phyloP scores from a whole-genome alignment of 2,888 invertebrate species.

The Ichneumoninae sp. region DNA sequence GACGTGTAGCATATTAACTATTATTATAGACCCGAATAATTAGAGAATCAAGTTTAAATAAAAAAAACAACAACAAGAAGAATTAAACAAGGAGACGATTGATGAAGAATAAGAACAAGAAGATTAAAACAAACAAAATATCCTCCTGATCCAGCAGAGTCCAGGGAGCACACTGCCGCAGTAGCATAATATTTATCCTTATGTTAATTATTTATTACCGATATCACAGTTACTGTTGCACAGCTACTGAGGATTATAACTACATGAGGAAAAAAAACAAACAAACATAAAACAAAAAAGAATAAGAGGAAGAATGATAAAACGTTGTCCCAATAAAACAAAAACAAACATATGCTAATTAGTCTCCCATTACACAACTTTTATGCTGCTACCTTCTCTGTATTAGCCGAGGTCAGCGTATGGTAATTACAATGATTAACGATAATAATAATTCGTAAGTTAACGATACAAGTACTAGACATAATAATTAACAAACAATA shows the following conservation, averaged over 20 bases:
- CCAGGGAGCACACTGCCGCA: conserved; percentile 82
- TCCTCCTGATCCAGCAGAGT: conserved; percentile 78
- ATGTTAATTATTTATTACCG: conserved; percentile 83
- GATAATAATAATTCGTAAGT: conserved; percentile 69
- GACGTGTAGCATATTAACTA: conserved; percentile 67
- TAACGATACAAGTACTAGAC: conserved; percentile 75
- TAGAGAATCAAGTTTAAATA: conserved; percentile 56
- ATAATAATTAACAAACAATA: conserved; percentile 82
- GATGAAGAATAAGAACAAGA: conserved; percentile 14
- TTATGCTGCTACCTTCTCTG: conserved; percentile 78
- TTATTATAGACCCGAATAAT: conserved; percentile 58
- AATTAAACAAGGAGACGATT: conserved; percentile 26
- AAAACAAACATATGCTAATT: conserved; percentile 73
- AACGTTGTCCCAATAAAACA: conserved; percentile 52
- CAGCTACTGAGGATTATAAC: conserved; percentile 79
- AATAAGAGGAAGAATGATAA: conserved; percentile 37
- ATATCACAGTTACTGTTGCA: conserved; percentile 81
- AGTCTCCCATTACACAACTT: conserved; percentile 81
- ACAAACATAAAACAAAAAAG: conserved; percentile 29
- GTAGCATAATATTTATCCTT: conserved; percentile 83
- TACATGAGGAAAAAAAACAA: conserved; percentile 60
- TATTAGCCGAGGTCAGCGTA: conserved; percentile 76
- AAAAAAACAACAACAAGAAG: conserved; percentile 20
- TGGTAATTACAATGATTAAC: conserved; percentile 76
- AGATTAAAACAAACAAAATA: conserved; percentile 61